Conservation (phyloP, 1,140 invertebrate genomes). For the Temnothorax nylanderi region DNA sequence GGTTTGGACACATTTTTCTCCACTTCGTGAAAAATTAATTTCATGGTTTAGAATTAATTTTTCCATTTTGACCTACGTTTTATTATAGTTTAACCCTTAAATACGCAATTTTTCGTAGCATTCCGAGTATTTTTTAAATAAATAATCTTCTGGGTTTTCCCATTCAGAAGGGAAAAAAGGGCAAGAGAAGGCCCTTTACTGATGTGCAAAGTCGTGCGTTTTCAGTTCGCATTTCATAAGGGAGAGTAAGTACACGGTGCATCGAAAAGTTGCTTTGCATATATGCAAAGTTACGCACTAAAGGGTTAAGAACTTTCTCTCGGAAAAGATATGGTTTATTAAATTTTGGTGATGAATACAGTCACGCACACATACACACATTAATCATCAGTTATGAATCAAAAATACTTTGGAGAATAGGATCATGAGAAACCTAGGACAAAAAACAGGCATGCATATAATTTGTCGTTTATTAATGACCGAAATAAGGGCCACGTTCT, state of each 20-base stretch:
- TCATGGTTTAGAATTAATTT: not conserved
- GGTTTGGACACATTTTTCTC: not conserved
- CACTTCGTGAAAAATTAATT: not conserved
- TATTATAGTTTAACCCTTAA: not conserved
- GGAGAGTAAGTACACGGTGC: too few species aligned
- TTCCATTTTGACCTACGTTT: not conserved
- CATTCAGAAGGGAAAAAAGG: too few species aligned
- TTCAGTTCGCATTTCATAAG: too few species aligned
- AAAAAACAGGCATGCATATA: not conserved
- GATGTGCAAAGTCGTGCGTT: too few species aligned
- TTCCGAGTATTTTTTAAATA: too few species aligned
- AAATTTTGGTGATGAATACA: not conserved
- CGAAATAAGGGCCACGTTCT: constrained; percentile 44
- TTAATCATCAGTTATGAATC: not conserved
- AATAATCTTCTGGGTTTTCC: too few species aligned
- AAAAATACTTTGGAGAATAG: not conserved
- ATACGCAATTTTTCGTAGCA: too few species aligned
- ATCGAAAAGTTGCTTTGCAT: too few species aligned
- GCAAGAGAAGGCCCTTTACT: too few species aligned
- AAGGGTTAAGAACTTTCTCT: not conserved
- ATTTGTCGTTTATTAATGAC: not conserved
- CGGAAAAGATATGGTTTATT: not conserved
- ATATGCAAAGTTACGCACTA: too few species aligned
- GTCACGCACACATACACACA: too few species aligned
- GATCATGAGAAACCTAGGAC: not conserved